These are phyloP conservation scores for Chaetogeoica ovagalla DNA, from an alignment of 2,888 invertebrate species.

Conservation along the genomic window DNA sequence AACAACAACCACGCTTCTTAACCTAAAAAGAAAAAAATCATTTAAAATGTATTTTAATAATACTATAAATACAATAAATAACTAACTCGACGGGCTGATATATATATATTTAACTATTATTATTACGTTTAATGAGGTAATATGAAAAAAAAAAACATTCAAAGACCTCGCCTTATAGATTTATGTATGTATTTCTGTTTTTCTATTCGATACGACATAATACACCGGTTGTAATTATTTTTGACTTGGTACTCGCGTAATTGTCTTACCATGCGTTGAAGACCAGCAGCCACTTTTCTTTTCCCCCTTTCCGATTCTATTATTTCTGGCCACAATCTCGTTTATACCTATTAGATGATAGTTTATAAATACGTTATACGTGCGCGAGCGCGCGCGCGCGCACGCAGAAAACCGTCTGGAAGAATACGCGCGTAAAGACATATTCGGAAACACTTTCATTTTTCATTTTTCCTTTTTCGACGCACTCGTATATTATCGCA, in stretches of 20 bases:
- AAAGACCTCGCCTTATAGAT: neutral
- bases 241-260: constrained; percentile 41
- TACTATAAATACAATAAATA: no score
- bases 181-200: neutral
- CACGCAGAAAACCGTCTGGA: neutral
- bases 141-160: neutral
- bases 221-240: constrained; percentile 9
- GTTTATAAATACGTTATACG: no score
- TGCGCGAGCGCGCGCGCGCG: no score
- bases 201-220: neutral
- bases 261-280: constrained; percentile 46
- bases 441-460: constrained; percentile 36
- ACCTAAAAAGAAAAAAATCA: no score
- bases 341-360: neutral
- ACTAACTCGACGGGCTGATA: no score
- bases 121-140: no score
- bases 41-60: no score
- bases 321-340: constrained; percentile 6
- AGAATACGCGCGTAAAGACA: constrained; percentile 26
- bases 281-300: constrained; percentile 45
- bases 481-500: neutral
- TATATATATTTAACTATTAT: no score
- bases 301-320: constrained; percentile 32
- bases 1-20: no score
- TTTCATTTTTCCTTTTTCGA: constrained; percentile 7